These are phyloP conservation scores for Canis aureus DNA, from an alignment of 2,113 vertebrate species.

Conservation along the genomic window DNA sequence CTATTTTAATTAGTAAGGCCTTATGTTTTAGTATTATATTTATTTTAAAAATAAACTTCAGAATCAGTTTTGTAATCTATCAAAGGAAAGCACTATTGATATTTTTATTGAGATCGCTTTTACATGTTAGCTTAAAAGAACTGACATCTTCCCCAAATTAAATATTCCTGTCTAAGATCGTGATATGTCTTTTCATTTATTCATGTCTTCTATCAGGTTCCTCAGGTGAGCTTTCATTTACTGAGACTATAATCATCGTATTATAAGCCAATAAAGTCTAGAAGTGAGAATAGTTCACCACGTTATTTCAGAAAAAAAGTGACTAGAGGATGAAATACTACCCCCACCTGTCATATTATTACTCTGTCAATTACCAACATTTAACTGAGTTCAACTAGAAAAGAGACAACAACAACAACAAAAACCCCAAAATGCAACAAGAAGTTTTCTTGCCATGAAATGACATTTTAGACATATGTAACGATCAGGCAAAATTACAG, in stretches of 20 bases:
- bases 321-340: background rate
- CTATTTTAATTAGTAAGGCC: background rate
- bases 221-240: background rate
- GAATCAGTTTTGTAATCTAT: background rate
- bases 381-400: constrained; percentile 38
- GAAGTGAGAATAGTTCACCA: background rate
- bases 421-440: background rate
- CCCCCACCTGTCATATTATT: background rate
- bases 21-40: constrained; percentile 8
- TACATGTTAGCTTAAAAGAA: background rate
- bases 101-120: background rate
- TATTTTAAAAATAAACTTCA: constrained; percentile 30
- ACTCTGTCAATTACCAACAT: background rate
- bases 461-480: background rate
- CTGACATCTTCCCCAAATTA: background rate
- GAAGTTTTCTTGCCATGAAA: constrained; percentile 16
- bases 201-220: background rate
- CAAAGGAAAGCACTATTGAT: background rate
- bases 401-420: background rate
- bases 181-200: background rate
- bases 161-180: background rate
- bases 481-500: background rate
- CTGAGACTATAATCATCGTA: background rate
- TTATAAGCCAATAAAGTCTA: background rate
- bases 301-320: constrained; percentile 13